Evolutionary conservation across 1,140 invertebrate species (phyloP), one percentile per base, ranked within the genome.

Genomic region (Calephelis virginiensis): DNA sequence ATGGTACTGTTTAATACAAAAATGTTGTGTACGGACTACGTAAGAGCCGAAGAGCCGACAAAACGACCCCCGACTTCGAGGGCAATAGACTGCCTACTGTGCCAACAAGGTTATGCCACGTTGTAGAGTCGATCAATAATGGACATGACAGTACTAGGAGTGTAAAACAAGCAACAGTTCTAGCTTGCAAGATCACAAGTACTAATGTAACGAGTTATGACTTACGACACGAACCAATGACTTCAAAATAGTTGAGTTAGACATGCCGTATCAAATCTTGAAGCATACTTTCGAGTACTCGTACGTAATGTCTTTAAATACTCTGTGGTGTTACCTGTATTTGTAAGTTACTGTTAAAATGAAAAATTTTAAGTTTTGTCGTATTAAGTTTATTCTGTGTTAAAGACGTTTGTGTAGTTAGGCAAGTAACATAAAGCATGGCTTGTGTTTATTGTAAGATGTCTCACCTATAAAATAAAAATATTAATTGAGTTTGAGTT

Each of bases 11-110:
- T 40, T 8, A 40, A 40, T 53, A 28, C 17, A 28, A 53, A 53
- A 53, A 11, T 53, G 6, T 53, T 17, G 9, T 17, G 14, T 17
- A 40, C 40, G 40, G 40, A 7, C 40, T 40, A 40, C 40, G 40
- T 7, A 40, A 40, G 40, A 40, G 40, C 40, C 40, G 40, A 40
- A 1, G 17, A 14, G 8, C 17, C 13, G 12, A 50, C 13, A 53
- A 53, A 53, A 56, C 28, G 53, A 56, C 53, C 53, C 53, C 53
- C 53, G 53, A 56, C 53, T 12, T 56, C 12, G 17, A 56, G 28
- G 53, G 53, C 5, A 28, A 37, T 37, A 56, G 53, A 56, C 53
- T 56, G 28, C 53, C 53, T 10, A 56, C 53, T 56, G 53, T 11
- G 53, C 53, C 14, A 37, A 37, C 53, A 56, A 28, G 53, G 11